These are phyloP conservation scores for Florisuga fusca DNA, from an alignment of 2,797 vertebrate species.

Conservation along the genomic window DNA sequence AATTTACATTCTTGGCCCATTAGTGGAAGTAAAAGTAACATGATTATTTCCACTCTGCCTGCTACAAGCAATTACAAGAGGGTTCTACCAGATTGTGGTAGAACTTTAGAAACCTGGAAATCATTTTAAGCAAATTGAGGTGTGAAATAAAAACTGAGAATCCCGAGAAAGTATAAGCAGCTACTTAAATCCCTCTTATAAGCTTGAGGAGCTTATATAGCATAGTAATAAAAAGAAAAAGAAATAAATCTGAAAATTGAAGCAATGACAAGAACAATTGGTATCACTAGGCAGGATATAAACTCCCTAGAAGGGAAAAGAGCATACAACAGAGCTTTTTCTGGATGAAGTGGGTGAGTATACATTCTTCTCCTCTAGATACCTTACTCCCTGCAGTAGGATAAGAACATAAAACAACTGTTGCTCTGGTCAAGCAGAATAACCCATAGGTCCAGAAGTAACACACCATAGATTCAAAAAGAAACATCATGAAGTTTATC, in stretches of 20 bases:
- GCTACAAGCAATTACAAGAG: background rate
- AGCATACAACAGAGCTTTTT: background rate
- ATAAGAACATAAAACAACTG: background rate
- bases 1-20: background rate
- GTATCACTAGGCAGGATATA: background rate
- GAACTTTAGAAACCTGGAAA: background rate
- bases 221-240: background rate
- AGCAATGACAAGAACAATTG: background rate
- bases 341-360: background rate
- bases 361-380: background rate
- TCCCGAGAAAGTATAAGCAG: background rate
- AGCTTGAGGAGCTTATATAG: background rate
- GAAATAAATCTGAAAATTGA: background rate
- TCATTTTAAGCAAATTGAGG: background rate
- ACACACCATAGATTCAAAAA: background rate
- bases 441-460: background rate
- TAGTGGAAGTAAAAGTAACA: background rate
- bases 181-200: background rate
- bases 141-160: background rate
- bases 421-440: background rate
- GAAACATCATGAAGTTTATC: background rate
- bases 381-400: background rate
- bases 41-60: background rate
- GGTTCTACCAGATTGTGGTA: background rate
- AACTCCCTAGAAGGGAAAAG: background rate